Conservation (phyloP, 2,113 vertebrate species). For the Sinosuthora webbiana region DNA sequence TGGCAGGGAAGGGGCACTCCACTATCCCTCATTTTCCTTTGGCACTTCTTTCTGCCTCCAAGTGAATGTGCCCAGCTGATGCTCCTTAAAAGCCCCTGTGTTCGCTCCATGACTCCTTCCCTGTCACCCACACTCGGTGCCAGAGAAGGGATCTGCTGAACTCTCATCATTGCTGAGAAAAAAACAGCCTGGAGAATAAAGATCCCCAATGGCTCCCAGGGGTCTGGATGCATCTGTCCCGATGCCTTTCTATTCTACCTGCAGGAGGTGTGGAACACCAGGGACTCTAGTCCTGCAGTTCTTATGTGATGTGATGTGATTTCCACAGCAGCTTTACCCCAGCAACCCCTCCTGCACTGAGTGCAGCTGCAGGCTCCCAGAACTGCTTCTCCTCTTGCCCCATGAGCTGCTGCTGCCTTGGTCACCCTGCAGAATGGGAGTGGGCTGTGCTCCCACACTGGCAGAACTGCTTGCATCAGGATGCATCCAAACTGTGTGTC, state of each 20-base stretch:
- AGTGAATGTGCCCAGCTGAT: accelerated
- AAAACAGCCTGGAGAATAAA: neutral
- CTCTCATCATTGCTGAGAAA: neutral
- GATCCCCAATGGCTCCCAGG: accelerated
- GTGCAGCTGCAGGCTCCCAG: neutral
- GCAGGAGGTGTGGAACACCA: neutral
- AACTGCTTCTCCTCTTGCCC: accelerated
- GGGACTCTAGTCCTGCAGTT: neutral
- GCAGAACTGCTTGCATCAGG: accelerated
- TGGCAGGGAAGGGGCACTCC: neutral
- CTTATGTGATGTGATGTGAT: neutral
- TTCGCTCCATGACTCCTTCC: neutral
- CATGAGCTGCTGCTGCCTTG: neutral
- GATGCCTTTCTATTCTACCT: neutral
- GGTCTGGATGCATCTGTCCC: neutral
- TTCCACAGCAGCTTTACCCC: neutral
- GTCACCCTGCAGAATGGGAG: neutral
- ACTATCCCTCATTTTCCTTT: neutral
- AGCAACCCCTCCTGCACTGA: neutral
- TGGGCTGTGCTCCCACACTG: neutral
- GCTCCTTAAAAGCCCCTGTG: neutral
- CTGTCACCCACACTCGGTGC: accelerated
- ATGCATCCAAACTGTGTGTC: accelerated
- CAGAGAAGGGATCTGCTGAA: neutral
- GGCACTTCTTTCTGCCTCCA: neutral